Evolutionary conservation across 2,797 vertebrate species (phyloP).

Genomic region (Myotis myotis): DNA sequence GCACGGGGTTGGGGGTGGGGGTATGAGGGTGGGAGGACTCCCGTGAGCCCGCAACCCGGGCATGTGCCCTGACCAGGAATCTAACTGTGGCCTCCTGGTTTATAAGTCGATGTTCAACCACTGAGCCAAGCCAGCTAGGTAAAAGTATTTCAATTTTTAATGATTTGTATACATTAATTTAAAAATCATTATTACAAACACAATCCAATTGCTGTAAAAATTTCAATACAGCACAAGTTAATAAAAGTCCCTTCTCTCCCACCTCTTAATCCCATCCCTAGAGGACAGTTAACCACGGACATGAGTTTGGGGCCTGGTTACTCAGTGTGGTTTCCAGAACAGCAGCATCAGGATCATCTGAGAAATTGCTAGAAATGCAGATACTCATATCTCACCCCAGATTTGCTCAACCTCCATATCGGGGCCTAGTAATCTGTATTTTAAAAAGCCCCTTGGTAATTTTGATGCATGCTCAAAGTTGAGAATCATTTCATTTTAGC

Average conservation of each 20-base stretch:
- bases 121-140: too few species aligned
- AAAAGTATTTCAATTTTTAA: neutral
- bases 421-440: neutral
- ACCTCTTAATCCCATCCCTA: neutral
- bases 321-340: neutral
- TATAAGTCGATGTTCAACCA: too few species aligned
- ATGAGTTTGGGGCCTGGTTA: neutral
- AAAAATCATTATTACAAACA: conserved; percentile 7
- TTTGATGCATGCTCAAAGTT: neutral
- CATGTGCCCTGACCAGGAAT: too few species aligned
- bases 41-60: too few species aligned
- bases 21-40: too few species aligned
- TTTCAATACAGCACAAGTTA: neutral
- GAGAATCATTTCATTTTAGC: neutral
- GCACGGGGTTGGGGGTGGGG: too few species aligned
- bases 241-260: neutral
- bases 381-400: neutral
- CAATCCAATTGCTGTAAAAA: neutral
- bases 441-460: neutral
- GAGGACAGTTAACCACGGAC: neutral
- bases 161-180: conserved; percentile 14
- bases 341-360: neutral
- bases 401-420: neutral
- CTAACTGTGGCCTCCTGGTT: too few species aligned
- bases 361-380: neutral